These are phyloP conservation scores for Athalia cordata DNA, from an alignment of 2,888 invertebrate genomes.

Conservation along the genomic window DNA sequence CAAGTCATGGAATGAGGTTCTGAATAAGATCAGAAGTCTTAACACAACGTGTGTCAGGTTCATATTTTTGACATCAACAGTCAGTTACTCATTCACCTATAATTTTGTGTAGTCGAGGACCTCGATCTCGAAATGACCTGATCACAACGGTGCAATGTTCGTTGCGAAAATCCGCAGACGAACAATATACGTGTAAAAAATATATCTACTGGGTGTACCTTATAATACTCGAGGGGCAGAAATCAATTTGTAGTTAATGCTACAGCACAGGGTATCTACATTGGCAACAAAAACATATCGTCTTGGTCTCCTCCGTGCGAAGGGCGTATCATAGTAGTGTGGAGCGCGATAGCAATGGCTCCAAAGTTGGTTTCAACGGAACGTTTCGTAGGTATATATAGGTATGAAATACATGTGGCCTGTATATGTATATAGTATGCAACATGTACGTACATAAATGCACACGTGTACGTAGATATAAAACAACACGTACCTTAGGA, in stretches of 20 bases:
- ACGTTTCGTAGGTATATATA: no score
- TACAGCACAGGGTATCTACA: slow-evolving; percentile 39
- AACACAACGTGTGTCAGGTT: no score
- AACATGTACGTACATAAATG: no score
- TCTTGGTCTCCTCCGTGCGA: neutral
- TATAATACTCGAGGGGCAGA: slow-evolving; percentile 10
- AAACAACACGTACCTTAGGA: slow-evolving; percentile 7
- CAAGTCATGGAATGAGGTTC: no score
- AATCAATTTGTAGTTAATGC: slow-evolving; percentile 46
- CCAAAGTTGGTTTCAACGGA: no score
- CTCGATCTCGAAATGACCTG: slow-evolving; percentile 31
- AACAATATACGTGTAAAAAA: neutral
- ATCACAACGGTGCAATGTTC: neutral
- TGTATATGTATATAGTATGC: no score
- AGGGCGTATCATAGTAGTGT: neutral
- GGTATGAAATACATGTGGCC: no score
- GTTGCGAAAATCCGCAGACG: neutral
- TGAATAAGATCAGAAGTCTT: no score
- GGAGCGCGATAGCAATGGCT: no score
- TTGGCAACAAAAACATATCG: slow-evolving; percentile 43
- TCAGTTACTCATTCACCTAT: no score
- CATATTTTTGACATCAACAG: no score
- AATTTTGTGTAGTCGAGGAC: neutral
- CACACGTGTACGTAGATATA: neutral
- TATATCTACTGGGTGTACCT: slow-evolving; percentile 29